phyloP scores from a whole-genome alignment of 2,888 invertebrate species.

The Diogma glabrata region DNA sequence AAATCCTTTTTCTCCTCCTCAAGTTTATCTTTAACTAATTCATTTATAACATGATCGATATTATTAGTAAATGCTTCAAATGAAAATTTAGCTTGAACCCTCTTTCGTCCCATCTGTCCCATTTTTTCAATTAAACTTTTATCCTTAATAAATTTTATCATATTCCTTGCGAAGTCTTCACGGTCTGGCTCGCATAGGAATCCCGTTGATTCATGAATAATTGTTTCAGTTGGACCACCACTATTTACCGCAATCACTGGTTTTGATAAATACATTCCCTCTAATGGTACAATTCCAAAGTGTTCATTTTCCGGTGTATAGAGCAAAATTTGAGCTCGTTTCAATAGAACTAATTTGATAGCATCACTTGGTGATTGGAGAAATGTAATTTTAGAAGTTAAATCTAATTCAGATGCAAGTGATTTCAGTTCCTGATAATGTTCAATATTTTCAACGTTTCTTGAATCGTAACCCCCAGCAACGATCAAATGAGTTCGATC shows the following conservation, averaged over 20 bases:
- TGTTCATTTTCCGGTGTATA: slow-evolving; percentile 97
- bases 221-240: slow-evolving; percentile 92
- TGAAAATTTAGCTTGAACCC: slow-evolving; percentile 72
- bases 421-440: slow-evolving; percentile 65
- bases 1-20: too few species aligned
- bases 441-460: slow-evolving; percentile 76
- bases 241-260: slow-evolving; percentile 93
- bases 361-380: slow-evolving; percentile 78
- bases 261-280: slow-evolving; percentile 89
- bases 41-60: slow-evolving; percentile 39
- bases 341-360: slow-evolving; percentile 72
- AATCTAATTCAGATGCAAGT: slow-evolving; percentile 49
- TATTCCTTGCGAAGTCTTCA: slow-evolving; percentile 63
- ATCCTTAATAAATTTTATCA: slow-evolving; percentile 55
- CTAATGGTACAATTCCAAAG: slow-evolving; percentile 98
- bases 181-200: slow-evolving; percentile 61
- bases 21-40: too few species aligned
- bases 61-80: slow-evolving; percentile 66
- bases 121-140: slow-evolving; percentile 49
- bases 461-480: slow-evolving; percentile 92
- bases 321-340: slow-evolving; percentile 63
- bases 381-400: slow-evolving; percentile 66
- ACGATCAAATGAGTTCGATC: slow-evolving; percentile 69
- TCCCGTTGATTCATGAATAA: slow-evolving; percentile 66
- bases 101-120: slow-evolving; percentile 61